Evolutionary conservation across 2,888 invertebrate genomes (phyloP).

Genomic region (Lasioglossum lativentre): DNA sequence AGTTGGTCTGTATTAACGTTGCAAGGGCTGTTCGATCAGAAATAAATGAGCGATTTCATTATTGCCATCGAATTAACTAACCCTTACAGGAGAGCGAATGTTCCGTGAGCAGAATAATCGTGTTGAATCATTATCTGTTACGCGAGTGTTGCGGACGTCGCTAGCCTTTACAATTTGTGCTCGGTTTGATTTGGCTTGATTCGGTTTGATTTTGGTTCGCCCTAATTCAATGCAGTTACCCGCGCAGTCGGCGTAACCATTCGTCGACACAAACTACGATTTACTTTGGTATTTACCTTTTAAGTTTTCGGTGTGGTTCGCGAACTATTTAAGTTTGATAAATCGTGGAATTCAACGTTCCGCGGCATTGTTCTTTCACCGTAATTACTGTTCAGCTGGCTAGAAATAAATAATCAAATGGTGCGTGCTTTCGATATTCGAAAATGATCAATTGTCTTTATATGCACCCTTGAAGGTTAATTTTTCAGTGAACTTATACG

Average conservation of each 20-base stretch:
- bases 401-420: not conserved
- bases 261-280: constrained; percentile 35
- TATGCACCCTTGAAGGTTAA: not conserved
- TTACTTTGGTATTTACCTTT: constrained; percentile 23
- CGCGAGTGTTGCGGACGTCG: constrained; percentile 46
- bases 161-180: constrained; percentile 64
- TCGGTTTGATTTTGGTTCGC: constrained; percentile 76
- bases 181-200: constrained; percentile 74
- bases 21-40: not conserved
- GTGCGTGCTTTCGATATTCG: not conserved
- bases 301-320: constrained; percentile 27
- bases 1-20: not conserved
- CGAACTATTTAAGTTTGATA: constrained; percentile 4
- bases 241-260: constrained; percentile 68
- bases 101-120: constrained; percentile 37
- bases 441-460: not conserved
- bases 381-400: not conserved
- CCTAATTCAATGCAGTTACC: constrained; percentile 76
- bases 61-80: constrained; percentile 18
- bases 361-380: not conserved
- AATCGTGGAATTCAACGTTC: not conserved
- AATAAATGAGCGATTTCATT: constrained; percentile 1
- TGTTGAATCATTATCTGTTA: constrained; percentile 64
- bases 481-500: not conserved
- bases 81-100: constrained; percentile 22